Percentiles rank a stretch among this genome's conserved stretches.
Evolutionary conservation across 2,888 invertebrate species (phyloP).

Genomic region (Dione vanillae): DNA sequence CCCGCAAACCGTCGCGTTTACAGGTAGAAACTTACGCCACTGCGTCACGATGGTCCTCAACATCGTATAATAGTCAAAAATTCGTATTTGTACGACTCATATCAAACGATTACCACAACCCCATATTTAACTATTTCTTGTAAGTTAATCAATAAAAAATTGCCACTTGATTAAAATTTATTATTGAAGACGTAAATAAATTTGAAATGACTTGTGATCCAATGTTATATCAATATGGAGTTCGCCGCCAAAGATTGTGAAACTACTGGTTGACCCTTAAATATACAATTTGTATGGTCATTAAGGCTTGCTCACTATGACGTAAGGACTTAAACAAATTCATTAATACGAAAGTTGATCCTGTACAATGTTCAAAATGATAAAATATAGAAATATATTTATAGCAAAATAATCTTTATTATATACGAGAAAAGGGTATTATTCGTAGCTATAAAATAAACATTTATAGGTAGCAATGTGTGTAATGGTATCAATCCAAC

Average conservation of each 20-base stretch:
- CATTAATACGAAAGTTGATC: constrained; percentile 48
- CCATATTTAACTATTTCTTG: too few relatives aligned
- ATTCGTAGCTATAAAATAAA: constrained; percentile 21
- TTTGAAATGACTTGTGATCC: neutral
- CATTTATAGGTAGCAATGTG: constrained; percentile 1
- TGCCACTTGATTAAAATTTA: neutral
- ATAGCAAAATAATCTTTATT: neutral
- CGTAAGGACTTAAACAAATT: constrained; percentile 49
- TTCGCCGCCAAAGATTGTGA: constrained; percentile 6
- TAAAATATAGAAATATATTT: neutral
- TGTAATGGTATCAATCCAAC: constrained; percentile 37
- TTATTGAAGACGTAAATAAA: neutral
- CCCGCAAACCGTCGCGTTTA: too few relatives aligned
- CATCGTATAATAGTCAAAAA: too few relatives aligned
- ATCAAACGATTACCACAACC: too few relatives aligned
- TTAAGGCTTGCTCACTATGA: constrained; percentile 48
- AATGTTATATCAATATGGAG: neutral
- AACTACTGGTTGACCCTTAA: constrained; percentile 29
- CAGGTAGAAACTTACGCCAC: too few relatives aligned
- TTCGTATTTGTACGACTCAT: too few relatives aligned
- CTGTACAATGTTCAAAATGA: constrained; percentile 21
- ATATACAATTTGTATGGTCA: constrained; percentile 42
- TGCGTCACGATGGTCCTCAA: too few relatives aligned
- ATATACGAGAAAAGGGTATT: constrained; percentile 1
- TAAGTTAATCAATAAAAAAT: neutral